Evolutionary conservation across 2,113 vertebrate species (phyloP).

Genomic region (Oostethus manadensis): DNA sequence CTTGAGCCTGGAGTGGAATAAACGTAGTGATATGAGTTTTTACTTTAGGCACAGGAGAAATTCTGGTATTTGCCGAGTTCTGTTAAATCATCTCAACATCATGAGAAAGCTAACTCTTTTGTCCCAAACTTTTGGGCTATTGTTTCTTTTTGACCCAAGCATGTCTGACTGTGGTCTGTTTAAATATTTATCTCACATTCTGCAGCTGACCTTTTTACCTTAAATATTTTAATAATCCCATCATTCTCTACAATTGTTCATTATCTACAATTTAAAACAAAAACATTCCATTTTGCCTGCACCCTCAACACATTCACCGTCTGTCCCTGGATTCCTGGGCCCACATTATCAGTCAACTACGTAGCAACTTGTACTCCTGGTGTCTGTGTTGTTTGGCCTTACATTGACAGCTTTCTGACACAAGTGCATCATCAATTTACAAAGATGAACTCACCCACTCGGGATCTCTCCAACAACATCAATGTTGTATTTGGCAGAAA

Average conservation of each 20-base stretch:
- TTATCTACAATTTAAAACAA: neutral
- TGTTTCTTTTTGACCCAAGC: neutral
- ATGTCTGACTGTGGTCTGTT: neutral
- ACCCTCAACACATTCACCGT: neutral
- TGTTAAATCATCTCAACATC: neutral
- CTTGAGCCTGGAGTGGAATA: conserved; percentile 68
- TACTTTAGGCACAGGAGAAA: too few species aligned
- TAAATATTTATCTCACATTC: neutral
- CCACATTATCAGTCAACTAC: too few species aligned
- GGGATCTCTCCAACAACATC: conserved; percentile 85
- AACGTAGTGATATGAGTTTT: neutral
- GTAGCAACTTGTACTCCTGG: neutral
- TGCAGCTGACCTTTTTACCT: neutral
- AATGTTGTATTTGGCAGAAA: conserved; percentile 65
- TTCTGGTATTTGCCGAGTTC: neutral
- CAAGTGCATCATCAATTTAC: neutral
- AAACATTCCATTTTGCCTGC: neutral
- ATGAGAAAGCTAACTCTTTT: neutral
- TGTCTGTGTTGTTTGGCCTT: neutral
- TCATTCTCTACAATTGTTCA: neutral
- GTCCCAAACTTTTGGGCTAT: neutral
- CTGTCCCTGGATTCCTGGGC: too few species aligned
- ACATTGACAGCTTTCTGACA: neutral
- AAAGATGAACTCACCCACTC: conserved; percentile 74
- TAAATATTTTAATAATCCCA: conserved; percentile 1